These are phyloP conservation scores for Sycophila texana DNA, from an alignment of 2,888 invertebrate species.

Conservation along the genomic window DNA sequence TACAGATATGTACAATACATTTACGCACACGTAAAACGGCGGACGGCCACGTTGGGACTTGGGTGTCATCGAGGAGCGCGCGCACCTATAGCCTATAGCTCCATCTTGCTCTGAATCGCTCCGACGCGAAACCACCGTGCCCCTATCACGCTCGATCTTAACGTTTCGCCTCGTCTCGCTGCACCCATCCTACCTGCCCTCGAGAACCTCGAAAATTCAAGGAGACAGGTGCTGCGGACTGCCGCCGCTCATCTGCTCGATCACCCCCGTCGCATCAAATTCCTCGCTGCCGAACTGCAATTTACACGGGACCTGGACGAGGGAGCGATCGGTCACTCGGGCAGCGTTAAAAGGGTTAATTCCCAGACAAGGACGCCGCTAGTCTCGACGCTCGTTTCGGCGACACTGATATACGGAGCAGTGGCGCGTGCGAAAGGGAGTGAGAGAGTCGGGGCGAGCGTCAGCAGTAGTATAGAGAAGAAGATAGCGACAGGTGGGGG, in stretches of 20 bases:
- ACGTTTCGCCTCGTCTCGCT: no score
- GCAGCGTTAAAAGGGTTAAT: background rate
- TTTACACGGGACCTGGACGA: no score
- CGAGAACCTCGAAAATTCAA: no score
- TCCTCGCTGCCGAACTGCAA: no score
- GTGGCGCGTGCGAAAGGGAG: background rate
- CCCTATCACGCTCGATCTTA: slow-evolving; percentile 6
- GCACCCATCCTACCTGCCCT: no score
- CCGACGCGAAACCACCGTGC: background rate
- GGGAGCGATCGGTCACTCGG: no score
- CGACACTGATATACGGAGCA: background rate
- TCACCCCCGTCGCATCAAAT: no score
- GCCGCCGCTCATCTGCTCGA: no score
- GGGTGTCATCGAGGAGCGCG: slow-evolving; percentile 67
- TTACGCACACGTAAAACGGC: no score
- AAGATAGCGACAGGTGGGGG: slow-evolving; percentile 1
- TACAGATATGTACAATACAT: background rate
- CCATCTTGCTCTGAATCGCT: slow-evolving; percentile 8
- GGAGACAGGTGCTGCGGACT: no score
- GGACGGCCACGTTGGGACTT: slow-evolving; percentile 70
- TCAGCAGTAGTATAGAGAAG: background rate
- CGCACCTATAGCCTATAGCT: background rate
- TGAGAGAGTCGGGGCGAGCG: background rate
- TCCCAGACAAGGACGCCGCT: slow-evolving; percentile 6
- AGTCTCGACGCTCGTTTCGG: background rate